Conservation (phyloP, 2,888 invertebrate genomes). For the Acrobasis repandana region DNA sequence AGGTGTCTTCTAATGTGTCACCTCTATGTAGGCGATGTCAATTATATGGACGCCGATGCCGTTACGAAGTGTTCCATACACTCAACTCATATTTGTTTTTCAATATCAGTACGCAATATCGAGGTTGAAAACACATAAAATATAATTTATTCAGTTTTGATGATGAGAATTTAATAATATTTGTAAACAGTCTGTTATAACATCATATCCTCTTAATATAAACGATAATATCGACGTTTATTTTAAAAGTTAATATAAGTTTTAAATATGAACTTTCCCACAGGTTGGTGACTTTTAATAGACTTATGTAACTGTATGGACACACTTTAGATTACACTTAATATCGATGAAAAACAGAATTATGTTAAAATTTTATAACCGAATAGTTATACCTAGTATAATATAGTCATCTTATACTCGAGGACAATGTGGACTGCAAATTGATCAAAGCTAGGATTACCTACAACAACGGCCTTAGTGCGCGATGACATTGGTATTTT, state of each 20-base stretch:
- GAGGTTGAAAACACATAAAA: constrained; percentile 49
- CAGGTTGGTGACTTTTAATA: constrained; percentile 50
- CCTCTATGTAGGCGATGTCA: constrained; percentile 62
- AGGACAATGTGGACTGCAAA: background rate
- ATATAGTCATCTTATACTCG: background rate
- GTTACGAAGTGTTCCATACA: constrained; percentile 38
- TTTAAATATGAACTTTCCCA: constrained; percentile 58
- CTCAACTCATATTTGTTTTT: constrained; percentile 51
- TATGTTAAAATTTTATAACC: constrained; percentile 18
- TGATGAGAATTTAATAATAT: constrained; percentile 62
- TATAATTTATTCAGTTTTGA: constrained; percentile 63
- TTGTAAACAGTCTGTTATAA: constrained; percentile 49
- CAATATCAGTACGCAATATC: constrained; percentile 51
- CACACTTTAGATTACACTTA: constrained; percentile 31
- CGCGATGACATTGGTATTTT: constrained; percentile 65
- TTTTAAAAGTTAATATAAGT: constrained; percentile 49
- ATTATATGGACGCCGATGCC: constrained; percentile 42
- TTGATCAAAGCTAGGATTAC: constrained; percentile 6
- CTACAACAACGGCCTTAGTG: constrained; percentile 19
- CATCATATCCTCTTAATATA: constrained; percentile 55
- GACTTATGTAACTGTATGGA: constrained; percentile 38
- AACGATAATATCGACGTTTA: constrained; percentile 56
- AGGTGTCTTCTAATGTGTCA: constrained; percentile 64
- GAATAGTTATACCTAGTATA: background rate
- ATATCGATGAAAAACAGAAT: constrained; percentile 7